These are phyloP conservation scores for Phalacrocorax carbo DNA, from an alignment of 2,113 vertebrate genomes.

Conservation along the genomic window DNA sequence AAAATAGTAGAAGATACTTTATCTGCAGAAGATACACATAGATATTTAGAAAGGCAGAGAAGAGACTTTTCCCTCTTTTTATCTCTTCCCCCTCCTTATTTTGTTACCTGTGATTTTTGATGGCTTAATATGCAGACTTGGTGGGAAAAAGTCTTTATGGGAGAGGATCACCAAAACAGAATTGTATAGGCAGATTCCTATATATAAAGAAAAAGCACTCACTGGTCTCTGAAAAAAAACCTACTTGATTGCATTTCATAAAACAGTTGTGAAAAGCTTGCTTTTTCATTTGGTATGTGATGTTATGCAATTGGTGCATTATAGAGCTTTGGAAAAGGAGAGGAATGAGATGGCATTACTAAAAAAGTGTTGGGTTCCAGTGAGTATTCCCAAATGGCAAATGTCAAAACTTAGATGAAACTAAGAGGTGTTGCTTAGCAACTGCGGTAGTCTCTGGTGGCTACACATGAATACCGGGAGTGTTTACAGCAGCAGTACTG, in stretches of 20 bases:
- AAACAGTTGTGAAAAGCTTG: background rate
- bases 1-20: background rate
- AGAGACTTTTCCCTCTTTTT: background rate
- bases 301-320: background rate
- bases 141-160: background rate
- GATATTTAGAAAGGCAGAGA: background rate
- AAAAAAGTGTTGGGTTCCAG: slow-evolving; percentile 12
- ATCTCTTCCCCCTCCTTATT: too few species aligned
- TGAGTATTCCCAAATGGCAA: slow-evolving; percentile 48
- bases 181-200: background rate
- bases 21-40: background rate
- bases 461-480: slow-evolving; percentile 26
- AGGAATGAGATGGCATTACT: background rate
- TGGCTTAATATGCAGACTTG: background rate
- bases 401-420: slow-evolving; percentile 42
- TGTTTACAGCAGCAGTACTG: slow-evolving; percentile 11
- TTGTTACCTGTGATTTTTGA: background rate
- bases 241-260: background rate
- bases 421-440: slow-evolving; percentile 67
- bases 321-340: background rate
- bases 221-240: background rate
- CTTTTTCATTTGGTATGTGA: background rate
- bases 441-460: slow-evolving; percentile 55
- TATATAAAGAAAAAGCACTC: background rate
- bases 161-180: background rate